Evolutionary conservation across 1,140 invertebrate genomes (phyloP), one percentile per base, ranked within the genome.

Genomic region (Dendrolimus kikuchii): DNA sequence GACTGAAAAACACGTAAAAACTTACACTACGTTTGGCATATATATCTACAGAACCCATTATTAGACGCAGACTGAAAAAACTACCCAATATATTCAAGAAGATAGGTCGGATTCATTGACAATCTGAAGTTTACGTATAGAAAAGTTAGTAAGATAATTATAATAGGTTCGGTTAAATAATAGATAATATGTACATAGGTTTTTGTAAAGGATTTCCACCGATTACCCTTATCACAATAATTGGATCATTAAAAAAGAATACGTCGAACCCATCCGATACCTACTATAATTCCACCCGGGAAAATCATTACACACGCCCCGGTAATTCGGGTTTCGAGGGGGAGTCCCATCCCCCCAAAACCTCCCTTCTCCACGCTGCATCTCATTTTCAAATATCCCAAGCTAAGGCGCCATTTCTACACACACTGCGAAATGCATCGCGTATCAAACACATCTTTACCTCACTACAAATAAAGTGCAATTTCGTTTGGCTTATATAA

Each of bases 271-370:
- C 72, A 64, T 71, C 71, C 78, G 67, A 85, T 82, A 74, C 71
- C 74, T 68, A 69, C 66, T 73, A 81, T 83, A 81, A 81, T 82
- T 84, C 77, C 76, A 73, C 57, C 74, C 77, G 74, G 81, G 80
- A 79, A 86, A 86, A 83, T 86, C 83, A 86, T 86, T 86, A 86
- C 81, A 81, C 70, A 85, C 81, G 83, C 78, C 81, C 78, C 71
- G 81, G 77, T 84, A 83, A 86, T 84, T 86, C 78, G 75, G 76
- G 81, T 83, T 83, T 79, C 78, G 79, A 81, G 74, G 69, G 69
- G 71, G 60, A 66, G 66, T 66, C 62, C 67, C 50, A 53, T 40
- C 46, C 47, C 64, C 63, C 52, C 63, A 53, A 45, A 7, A 8
- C 45, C 45, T 51, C 46, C 45, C 66, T 63, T 50, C 46, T 66